Conservation (phyloP, 2,888 invertebrate species). For the Catocala nupta region DNA sequence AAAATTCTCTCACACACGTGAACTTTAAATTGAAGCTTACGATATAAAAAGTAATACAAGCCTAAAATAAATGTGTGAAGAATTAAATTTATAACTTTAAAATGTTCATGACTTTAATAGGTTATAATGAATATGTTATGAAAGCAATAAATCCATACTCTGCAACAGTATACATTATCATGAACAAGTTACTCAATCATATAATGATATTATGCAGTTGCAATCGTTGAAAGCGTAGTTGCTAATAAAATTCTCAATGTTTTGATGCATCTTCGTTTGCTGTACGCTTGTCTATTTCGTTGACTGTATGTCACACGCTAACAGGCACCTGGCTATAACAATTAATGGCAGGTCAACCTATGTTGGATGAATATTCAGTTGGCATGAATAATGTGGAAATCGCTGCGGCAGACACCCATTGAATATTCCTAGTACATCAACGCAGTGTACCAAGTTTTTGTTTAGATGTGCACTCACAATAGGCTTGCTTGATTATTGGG, state of each 20-base stretch:
- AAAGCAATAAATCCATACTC: too few species aligned
- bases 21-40: too few species aligned
- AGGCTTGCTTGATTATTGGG: constrained; percentile 51
- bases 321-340: constrained; percentile 74
- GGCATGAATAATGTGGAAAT: constrained; percentile 80
- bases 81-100: too few species aligned
- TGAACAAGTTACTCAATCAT: too few species aligned
- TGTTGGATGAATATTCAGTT: constrained; percentile 81
- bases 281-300: constrained; percentile 16
- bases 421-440: constrained; percentile 74
- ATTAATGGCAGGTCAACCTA: constrained; percentile 80
- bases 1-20: too few species aligned
- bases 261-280: neutral
- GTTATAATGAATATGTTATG: too few species aligned
- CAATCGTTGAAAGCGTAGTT: too few species aligned
- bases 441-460: constrained; percentile 61
- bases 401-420: constrained; percentile 69
- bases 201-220: too few species aligned
- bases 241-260: neutral
- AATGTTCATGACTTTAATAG: too few species aligned
- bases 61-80: too few species aligned
- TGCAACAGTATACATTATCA: too few species aligned
- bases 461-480: constrained; percentile 65
- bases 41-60: too few species aligned
- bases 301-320: constrained; percentile 51